These are phyloP conservation scores for Pipistrellus kuhlii DNA, from an alignment of 2,797 vertebrate species.

Conservation along the genomic window DNA sequence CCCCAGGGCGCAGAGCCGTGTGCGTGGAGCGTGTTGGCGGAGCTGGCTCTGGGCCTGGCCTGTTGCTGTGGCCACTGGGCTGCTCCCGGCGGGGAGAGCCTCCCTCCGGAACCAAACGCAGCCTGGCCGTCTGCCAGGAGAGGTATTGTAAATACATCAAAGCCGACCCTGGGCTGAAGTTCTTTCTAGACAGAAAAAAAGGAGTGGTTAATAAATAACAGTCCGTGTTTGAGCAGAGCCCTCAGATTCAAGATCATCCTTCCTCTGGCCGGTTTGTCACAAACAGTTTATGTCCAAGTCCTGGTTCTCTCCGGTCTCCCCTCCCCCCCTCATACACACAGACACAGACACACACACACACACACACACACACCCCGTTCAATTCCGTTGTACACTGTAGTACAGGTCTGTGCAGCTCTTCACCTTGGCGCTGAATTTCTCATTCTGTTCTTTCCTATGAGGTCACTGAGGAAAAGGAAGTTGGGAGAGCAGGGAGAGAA, in stretches of 20 bases:
- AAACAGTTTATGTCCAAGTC: background rate
- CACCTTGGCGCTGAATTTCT: background rate
- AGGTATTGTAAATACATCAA: conserved; percentile 74
- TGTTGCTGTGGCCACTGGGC: conserved; percentile 67
- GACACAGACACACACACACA: background rate
- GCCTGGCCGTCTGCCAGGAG: conserved; percentile 83
- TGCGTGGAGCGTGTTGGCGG: conserved; percentile 84
- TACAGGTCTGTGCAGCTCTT: background rate
- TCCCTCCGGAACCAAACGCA: conserved; percentile 81
- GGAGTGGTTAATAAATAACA: conserved; percentile 35
- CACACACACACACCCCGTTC: background rate
- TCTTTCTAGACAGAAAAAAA: conserved; percentile 78
- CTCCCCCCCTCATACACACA: background rate
- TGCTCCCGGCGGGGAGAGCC: conserved; percentile 35
- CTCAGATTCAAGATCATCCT: background rate
- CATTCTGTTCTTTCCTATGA: background rate
- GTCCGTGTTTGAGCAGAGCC: background rate
- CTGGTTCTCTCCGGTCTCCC: background rate
- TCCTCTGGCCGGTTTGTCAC: background rate
- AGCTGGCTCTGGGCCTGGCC: conserved; percentile 62
- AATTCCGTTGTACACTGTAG: background rate
- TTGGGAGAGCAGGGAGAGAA: background rate
- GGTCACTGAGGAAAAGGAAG: background rate
- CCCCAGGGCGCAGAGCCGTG: conserved; percentile 81
- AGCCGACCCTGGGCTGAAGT: conserved; percentile 70